Percentiles rank a stretch among this genome's conserved stretches.
Evolutionary conservation across 2,797 vertebrate genomes (phyloP).

Genomic region (Molossus alvarezi): DNA sequence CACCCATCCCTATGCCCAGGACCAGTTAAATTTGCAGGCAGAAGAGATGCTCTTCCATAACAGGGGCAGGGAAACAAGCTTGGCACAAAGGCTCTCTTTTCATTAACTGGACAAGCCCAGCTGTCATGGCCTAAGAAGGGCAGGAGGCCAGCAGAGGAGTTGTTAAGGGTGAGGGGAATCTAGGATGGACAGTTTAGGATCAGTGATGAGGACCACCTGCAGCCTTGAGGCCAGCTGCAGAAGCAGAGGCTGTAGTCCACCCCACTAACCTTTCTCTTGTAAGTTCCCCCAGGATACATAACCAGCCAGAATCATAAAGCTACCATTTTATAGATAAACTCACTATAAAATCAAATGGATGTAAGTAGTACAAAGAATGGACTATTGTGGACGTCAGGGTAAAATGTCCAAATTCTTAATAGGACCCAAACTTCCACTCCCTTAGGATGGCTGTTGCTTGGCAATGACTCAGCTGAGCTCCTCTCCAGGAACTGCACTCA

Average conservation of each 20-base stretch:
- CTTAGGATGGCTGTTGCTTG: background rate
- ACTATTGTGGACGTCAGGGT: background rate
- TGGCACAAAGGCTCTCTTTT: rapidly evolving
- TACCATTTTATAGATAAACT: background rate
- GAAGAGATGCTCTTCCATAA: background rate
- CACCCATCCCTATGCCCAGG: rapidly evolving
- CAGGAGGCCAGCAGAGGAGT: rapidly evolving
- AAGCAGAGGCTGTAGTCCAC: background rate
- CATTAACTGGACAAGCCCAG: background rate
- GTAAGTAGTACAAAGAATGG: background rate
- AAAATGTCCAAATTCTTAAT: too few relatives aligned
- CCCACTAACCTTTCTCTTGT: background rate
- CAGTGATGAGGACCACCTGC: too few relatives aligned
- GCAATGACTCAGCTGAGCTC: too few relatives aligned
- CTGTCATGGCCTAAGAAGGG: background rate
- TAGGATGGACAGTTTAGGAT: rapidly evolving
- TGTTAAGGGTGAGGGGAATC: too few relatives aligned
- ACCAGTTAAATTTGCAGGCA: background rate
- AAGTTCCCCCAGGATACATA: background rate
- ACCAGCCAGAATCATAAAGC: background rate
- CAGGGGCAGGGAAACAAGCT: rapidly evolving
- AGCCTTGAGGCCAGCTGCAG: rapidly evolving
- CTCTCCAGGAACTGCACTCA: background rate
- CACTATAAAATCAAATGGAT: background rate
- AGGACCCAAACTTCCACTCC: background rate